Evolutionary conservation across 2,797 vertebrate species (phyloP), one percentile per base, ranked within the genome.

Genomic region (Aselliscus stoliczkanus): DNA sequence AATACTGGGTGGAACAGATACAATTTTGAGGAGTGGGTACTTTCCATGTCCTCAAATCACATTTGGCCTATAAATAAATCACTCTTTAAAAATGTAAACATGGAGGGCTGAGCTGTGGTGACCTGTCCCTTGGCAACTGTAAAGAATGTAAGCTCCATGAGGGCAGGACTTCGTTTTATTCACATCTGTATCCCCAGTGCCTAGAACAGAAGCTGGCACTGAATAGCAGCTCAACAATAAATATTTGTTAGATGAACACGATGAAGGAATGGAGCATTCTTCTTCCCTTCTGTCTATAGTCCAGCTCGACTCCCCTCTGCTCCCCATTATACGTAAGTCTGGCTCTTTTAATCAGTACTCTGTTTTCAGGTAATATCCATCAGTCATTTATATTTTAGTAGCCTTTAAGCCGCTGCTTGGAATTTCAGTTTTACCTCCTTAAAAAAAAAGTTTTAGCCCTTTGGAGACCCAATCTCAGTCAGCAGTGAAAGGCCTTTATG

Each of bases 21-120:
- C 9, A 29, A 34, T 64, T 62, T 73, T 88, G 44, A 94, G 27
- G 7, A 79, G 20, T 34, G 15, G 75, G 39, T 88, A 54, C 47
- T 92, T 96, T 90, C 67, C n/a, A 88, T 44, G 12, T 47, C 58
- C 31, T 90, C 62, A 81, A 77, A 84, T 93, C 84, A 73, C 37
- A 93, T 42, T 93, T 42, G 81, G 15, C 47, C 60, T 84, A 4
- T 76, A 84, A 86, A 85, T 84, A 93, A 93, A 67, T 72, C 52
- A 83, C 10, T 54, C 31, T 93, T 83, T n/a, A 60, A 94, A 92
- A 82, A 94, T n/a, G 11, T 42, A 58, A 88, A 69, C 10, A 6
- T 25, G 9, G 69, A 77, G 42, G 21, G 79, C 80, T 84, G 39
- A 76, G n/a, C 42, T 77, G 3, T 70, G 81, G 56, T 56, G 7